Evolutionary conservation across 2,797 vertebrate species (phyloP).

Genomic region (Cryptoblepharus egeriae): DNA sequence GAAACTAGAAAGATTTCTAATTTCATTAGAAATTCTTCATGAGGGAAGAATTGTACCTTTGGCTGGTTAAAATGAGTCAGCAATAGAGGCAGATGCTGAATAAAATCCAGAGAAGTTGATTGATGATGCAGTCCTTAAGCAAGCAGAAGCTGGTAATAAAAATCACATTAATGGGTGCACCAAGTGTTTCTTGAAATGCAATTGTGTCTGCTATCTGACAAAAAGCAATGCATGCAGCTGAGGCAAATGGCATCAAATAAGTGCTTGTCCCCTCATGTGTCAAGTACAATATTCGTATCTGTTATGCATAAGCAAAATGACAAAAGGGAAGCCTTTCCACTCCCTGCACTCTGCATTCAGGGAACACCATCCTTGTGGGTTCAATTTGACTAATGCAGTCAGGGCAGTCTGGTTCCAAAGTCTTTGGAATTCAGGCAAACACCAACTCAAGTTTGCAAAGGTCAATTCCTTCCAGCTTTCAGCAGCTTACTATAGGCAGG

Average conservation of each 20-base stretch:
- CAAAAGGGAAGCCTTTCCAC: constrained; percentile 39
- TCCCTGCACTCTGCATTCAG: not conserved
- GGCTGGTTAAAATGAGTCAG: constrained; percentile 26
- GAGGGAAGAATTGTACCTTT: constrained; percentile 18
- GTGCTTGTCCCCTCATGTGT: constrained; percentile 45
- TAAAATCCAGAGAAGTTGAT: constrained; percentile 42
- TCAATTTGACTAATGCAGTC: constrained; percentile 28
- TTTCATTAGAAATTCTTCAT: too few species aligned
- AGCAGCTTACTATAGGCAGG: not conserved
- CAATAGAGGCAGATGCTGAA: not conserved
- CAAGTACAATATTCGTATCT: constrained; percentile 46
- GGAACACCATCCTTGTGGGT: constrained; percentile 29
- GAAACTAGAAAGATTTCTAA: too few species aligned
- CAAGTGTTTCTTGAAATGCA: constrained; percentile 44
- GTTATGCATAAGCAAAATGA: constrained; percentile 52
- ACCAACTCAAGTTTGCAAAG: not conserved
- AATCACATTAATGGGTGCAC: constrained; percentile 44
- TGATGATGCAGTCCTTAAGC: constrained; percentile 49
- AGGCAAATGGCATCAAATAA: constrained; percentile 41
- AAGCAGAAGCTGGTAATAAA: constrained; percentile 42
- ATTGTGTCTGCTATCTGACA: constrained; percentile 12
- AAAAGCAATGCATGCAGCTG: constrained; percentile 31
- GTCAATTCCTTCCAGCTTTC: not conserved
- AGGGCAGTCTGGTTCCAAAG: constrained; percentile 16
- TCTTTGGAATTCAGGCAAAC: not conserved